A percentile compares a stretch with the other conserved stretches of the same genome.
Conservation (phyloP, 2,888 invertebrate genomes). For the Campoplex nolae region DNA sequence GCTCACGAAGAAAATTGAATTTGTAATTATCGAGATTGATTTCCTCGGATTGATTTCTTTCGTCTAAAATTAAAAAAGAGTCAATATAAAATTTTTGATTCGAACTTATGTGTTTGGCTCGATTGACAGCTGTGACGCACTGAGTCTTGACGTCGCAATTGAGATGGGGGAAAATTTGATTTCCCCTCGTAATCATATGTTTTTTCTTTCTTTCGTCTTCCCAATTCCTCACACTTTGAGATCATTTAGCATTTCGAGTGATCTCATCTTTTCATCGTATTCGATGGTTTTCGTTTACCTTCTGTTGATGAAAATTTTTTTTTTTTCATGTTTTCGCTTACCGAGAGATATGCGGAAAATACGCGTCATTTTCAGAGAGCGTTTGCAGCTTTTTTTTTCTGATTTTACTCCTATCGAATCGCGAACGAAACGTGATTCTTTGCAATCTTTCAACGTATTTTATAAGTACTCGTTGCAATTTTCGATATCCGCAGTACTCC, state of each 20-base stretch:
- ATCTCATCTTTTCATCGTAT: not conserved
- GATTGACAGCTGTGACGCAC: not conserved
- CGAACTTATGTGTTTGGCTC: not conserved
- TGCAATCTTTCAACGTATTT: not conserved
- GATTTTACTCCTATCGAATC: not conserved
- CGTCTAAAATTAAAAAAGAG: not conserved
- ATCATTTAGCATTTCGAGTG: not conserved
- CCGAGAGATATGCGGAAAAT: no score
- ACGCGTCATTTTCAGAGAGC: no score
- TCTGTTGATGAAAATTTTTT: not conserved
- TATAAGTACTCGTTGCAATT: not conserved
- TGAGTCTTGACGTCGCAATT: conserved; percentile 19
- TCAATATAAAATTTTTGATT: not conserved
- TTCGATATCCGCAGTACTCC: not conserved
- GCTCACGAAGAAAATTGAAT: conserved; percentile 36
- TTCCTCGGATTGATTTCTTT: not conserved
- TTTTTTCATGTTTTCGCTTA: not conserved
- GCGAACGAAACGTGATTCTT: not conserved
- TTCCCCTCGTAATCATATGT: not conserved
- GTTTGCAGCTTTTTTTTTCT: not conserved
- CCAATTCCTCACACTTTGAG: not conserved
- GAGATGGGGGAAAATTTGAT: not conserved
- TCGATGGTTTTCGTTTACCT: not conserved
- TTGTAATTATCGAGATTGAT: conserved; percentile 29
- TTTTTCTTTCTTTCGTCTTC: not conserved